Evolutionary conservation across 1,140 invertebrate genomes (phyloP).

Genomic region (Stratiolaelaps scimitus): DNA sequence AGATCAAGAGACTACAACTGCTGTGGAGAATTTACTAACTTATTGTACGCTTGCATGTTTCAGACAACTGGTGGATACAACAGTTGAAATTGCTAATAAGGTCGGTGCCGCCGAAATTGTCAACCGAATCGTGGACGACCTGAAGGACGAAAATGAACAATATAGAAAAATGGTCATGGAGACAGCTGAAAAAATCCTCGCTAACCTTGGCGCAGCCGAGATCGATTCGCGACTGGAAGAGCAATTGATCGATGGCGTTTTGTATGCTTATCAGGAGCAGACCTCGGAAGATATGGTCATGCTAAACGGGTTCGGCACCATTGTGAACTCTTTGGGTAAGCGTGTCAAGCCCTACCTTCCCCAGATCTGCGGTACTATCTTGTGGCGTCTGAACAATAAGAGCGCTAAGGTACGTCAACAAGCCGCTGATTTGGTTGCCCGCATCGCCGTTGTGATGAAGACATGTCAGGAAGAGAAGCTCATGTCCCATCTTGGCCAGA

Average conservation of each 20-base stretch:
- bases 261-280: conserved; percentile 99
- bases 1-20: too few species aligned
- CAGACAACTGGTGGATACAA: conserved; percentile 81
- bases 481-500: conserved; percentile 98
- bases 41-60: conserved; percentile 31
- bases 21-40: conserved; percentile 15
- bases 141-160: conserved; percentile 99
- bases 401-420: conserved; percentile 98
- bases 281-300: conserved; percentile 99
- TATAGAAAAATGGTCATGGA: conserved; percentile 99
- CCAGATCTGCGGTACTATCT: conserved; percentile 98
- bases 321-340: conserved; percentile 93
- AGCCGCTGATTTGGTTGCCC: conserved; percentile 94
- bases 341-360: conserved; percentile 95
- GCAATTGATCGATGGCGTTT: conserved; percentile 95
- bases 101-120: conserved; percentile 98
- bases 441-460: conserved; percentile 98
- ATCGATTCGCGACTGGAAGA: conserved; percentile 95
- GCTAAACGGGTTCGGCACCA: conserved; percentile 97
- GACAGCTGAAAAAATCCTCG: conserved; percentile 97
- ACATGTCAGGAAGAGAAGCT: conserved; percentile 99
- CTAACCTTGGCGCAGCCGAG: conserved; percentile 89
- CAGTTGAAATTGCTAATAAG: conserved; percentile 99
- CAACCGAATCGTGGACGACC: conserved; percentile 91
- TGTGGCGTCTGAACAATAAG: conserved; percentile 99